Evolutionary conservation across 53 echinoderm and acorn worm species (phyloP).

Genomic region (Crossaster papposus): DNA sequence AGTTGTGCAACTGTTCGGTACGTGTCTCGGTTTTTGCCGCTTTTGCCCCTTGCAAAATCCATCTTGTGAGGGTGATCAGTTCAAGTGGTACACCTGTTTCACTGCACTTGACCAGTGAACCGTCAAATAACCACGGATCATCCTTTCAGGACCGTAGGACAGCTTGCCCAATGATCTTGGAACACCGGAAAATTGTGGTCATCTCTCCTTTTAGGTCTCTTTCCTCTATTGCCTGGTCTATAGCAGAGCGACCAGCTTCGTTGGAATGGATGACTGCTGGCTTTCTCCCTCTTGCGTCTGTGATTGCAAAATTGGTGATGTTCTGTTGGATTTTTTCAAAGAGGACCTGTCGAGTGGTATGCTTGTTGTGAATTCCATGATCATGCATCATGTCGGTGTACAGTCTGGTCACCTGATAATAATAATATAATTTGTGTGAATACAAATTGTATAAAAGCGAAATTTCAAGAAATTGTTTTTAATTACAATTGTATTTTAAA

Average conservation of each 20-base stretch:
- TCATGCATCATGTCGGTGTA: too few relatives aligned
- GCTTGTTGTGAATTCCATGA: too few relatives aligned
- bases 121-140: neutral
- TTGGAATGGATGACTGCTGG: conserved; percentile 1
- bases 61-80: conserved; percentile 7
- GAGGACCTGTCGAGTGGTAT: too few relatives aligned
- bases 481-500: too few relatives aligned
- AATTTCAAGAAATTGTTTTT: neutral
- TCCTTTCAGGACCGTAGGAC: conserved; percentile 1
- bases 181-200: conserved; percentile 6
- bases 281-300: neutral
- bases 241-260: neutral
- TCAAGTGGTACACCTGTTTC: conserved; percentile 7
- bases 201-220: conserved; percentile 25
- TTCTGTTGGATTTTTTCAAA: too few relatives aligned
- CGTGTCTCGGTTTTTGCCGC: neutral
- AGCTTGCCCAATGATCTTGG: neutral
- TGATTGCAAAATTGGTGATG: too few relatives aligned
- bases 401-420: too few relatives aligned
- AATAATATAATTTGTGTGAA: neutral
- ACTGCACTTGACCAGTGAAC: neutral
- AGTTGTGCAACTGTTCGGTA: neutral
- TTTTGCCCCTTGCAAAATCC: conserved; percentile 9
- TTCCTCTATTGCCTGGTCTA: conserved; percentile 10
- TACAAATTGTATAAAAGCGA: neutral